Conservation (phyloP, 2,797 vertebrate species). For the Amazona ochrocephala region DNA sequence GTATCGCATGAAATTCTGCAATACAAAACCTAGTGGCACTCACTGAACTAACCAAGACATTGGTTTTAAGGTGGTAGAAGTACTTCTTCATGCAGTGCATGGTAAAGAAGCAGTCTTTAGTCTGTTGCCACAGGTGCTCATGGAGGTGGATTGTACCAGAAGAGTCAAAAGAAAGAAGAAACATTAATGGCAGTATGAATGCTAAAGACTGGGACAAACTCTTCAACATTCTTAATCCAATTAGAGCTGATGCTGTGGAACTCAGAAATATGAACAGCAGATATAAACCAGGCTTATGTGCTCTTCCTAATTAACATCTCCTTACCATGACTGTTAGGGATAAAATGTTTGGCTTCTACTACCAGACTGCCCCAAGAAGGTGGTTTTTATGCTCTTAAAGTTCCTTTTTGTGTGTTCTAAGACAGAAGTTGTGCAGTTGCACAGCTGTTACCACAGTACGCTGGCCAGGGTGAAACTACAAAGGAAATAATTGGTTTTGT, state of each 20-base stretch:
- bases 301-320: not conserved
- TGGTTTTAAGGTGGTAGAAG: not conserved
- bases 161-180: not conserved
- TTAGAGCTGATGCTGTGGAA: not conserved
- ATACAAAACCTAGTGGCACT: not conserved
- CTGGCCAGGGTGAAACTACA: not conserved
- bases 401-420: not conserved
- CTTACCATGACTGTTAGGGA: fast-evolving
- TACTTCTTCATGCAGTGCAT: not conserved
- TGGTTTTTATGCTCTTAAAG: not conserved
- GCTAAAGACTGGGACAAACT: not conserved
- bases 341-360: not conserved
- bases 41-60: not conserved
- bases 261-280: not conserved
- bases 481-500: not conserved
- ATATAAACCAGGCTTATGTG: not conserved
- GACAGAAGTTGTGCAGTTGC: not conserved
- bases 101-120: not conserved
- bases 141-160: not conserved
- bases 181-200: not conserved
- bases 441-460: not conserved
- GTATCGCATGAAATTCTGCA: not conserved
- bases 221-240: not conserved
- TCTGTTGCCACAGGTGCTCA: not conserved
- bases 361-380: not conserved